phyloP scores from a whole-genome alignment of 2,888 invertebrate genomes.

The Drosophila dives region DNA sequence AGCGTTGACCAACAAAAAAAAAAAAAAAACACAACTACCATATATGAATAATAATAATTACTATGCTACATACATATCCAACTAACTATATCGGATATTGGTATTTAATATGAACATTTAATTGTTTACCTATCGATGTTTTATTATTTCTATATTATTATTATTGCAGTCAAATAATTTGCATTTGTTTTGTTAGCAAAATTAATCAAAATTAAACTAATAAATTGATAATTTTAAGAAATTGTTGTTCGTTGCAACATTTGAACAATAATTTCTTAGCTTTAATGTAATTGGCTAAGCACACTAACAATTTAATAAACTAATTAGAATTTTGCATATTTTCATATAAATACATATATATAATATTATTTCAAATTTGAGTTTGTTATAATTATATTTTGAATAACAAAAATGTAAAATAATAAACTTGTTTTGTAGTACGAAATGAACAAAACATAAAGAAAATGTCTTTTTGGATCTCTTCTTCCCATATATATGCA shows the following conservation, averaged over 20 bases:
- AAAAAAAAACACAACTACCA: conserved; percentile 31
- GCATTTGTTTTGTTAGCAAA: conserved; percentile 23
- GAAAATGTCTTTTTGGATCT: conserved; percentile 85
- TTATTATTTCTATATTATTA: conserved; percentile 41
- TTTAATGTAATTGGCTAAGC: conserved; percentile 26
- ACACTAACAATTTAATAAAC: conserved; percentile 39
- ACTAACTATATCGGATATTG: conserved; percentile 69
- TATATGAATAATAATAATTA: conserved; percentile 42
- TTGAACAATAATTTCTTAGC: conserved; percentile 22
- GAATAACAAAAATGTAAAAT: conserved; percentile 64
- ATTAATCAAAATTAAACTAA: not conserved
- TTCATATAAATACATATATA: conserved; percentile 11
- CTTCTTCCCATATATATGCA: conserved; percentile 54
- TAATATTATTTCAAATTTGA: conserved; percentile 38
- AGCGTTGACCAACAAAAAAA: conserved; percentile 39
- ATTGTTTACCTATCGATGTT: conserved; percentile 75
- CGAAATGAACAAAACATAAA: conserved; percentile 55
- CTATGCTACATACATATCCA: conserved; percentile 52
- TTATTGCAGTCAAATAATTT: conserved; percentile 30
- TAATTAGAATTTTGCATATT: conserved; percentile 52
- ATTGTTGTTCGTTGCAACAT: conserved; percentile 21
- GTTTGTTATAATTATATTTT: conserved; percentile 48
- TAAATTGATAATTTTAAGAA: conserved; percentile 6
- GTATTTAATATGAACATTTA: conserved; percentile 59
- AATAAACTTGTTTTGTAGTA: conserved; percentile 58